Evolutionary conservation across 2,888 invertebrate species (phyloP).

Genomic region (Malthinus seriepunctatus): DNA sequence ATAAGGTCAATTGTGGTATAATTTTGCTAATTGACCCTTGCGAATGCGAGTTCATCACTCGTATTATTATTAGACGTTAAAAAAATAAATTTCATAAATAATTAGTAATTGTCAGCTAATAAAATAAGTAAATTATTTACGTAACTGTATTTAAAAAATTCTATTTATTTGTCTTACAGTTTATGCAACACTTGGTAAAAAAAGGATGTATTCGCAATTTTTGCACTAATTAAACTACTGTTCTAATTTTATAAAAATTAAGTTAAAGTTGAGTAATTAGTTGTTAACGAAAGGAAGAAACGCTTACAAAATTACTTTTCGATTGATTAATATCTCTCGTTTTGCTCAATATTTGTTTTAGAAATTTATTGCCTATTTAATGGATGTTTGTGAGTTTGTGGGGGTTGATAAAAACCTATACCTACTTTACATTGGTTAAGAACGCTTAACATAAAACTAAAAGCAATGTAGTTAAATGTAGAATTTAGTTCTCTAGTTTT

Average conservation of each 20-base stretch:
- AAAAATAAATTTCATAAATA: background rate
- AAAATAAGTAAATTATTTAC: slow-evolving; percentile 1
- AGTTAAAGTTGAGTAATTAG: background rate
- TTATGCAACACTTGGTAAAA: background rate
- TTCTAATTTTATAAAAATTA: background rate
- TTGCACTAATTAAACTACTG: background rate
- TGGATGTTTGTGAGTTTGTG: too few relatives aligned
- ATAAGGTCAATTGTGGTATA: slow-evolving; percentile 24
- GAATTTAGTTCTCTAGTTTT: too few relatives aligned
- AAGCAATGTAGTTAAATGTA: too few relatives aligned
- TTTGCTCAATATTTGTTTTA: too few relatives aligned
- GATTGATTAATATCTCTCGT: too few relatives aligned
- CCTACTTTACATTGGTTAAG: too few relatives aligned
- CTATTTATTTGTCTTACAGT: background rate
- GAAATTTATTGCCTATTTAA: too few relatives aligned
- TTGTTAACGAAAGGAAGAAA: background rate
- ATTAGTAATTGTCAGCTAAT: slow-evolving; percentile 3
- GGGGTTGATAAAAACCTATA: too few relatives aligned
- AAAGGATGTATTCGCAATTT: background rate
- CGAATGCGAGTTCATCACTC: slow-evolving; percentile 23
- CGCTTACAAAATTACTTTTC: slow-evolving; percentile 1
- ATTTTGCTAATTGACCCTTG: slow-evolving; percentile 30
- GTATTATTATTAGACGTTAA: slow-evolving; percentile 11
- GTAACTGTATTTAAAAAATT: background rate
- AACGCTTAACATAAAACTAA: too few relatives aligned